Evolutionary conservation across 2,113 vertebrate species (phyloP).

Genomic region (Empidonax alnorum): DNA sequence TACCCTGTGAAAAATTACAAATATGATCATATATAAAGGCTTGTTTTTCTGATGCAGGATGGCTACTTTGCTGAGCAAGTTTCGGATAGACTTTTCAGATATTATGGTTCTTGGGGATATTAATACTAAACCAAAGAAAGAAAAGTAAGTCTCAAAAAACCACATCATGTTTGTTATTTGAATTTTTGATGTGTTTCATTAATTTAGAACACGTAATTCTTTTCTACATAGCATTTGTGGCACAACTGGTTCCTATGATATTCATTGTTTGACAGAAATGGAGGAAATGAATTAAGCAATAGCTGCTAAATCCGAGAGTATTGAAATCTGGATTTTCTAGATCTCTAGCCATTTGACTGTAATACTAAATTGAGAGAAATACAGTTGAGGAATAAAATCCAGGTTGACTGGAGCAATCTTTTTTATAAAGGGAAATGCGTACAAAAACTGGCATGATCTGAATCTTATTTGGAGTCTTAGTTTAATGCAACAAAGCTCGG

Average conservation of each 20-base stretch:
- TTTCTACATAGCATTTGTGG: not conserved
- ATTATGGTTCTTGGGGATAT: constrained; percentile 97
- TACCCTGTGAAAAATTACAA: not conserved
- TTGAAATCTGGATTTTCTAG: not conserved
- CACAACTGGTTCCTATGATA: not conserved
- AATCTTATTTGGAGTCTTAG: not conserved
- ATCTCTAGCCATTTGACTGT: not conserved
- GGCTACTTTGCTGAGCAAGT: constrained; percentile 97
- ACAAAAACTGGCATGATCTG: not conserved
- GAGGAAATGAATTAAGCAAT: not conserved
- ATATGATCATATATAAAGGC: not conserved
- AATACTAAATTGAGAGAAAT: not conserved
- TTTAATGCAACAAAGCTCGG: not conserved
- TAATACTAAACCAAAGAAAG: constrained; percentile 97
- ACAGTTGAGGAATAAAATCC: not conserved
- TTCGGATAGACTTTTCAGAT: constrained; percentile 98
- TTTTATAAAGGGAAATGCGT: not conserved
- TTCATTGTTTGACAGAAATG: not conserved
- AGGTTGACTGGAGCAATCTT: not conserved
- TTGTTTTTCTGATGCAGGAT: constrained; percentile 79
- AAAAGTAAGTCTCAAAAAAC: constrained; percentile 85
- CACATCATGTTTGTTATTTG: not conserved
- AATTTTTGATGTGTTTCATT: not conserved
- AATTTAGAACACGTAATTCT: not conserved
- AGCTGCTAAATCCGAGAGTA: not conserved